phyloP scores from a whole-genome alignment of 53 echinoderm and acorn worm genomes.

The Glandiceps talaboti region DNA sequence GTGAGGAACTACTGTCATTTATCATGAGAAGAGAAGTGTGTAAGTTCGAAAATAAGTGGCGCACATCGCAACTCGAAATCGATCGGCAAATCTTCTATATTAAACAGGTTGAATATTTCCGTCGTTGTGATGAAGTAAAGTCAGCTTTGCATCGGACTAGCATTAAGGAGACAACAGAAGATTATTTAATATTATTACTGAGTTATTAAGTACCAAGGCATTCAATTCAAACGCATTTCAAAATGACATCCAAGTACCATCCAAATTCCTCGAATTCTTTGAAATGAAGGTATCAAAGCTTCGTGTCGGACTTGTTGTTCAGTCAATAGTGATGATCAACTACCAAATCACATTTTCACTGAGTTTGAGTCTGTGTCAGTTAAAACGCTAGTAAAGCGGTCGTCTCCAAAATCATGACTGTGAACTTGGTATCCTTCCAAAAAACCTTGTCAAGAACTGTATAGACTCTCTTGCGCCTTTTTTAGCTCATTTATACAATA shows the following conservation, averaged over 20 bases:
- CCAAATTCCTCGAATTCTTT: background rate
- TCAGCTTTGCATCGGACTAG: background rate
- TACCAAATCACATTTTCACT: background rate
- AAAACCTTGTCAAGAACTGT: background rate
- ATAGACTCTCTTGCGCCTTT: too few species aligned
- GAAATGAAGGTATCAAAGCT: background rate
- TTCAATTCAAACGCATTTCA: background rate
- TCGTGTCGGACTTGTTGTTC: background rate
- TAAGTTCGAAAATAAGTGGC: background rate
- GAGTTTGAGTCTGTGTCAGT: background rate
- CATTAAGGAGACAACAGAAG: background rate
- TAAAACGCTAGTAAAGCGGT: background rate
- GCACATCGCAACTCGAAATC: background rate
- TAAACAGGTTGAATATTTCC: background rate
- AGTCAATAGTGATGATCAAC: background rate
- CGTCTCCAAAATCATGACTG: background rate
- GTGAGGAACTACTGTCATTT: background rate
- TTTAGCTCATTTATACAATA: constrained; percentile 26
- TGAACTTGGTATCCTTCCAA: background rate
- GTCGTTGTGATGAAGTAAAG: background rate
- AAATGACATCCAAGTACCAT: background rate
- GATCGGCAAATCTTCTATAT: background rate
- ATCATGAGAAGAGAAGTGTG: background rate
- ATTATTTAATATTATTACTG: background rate
- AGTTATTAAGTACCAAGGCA: background rate